Evolutionary conservation across 2,113 vertebrate genomes (phyloP), one percentile per base, ranked within the genome.

Genomic region (Maccullochella peelii): DNA sequence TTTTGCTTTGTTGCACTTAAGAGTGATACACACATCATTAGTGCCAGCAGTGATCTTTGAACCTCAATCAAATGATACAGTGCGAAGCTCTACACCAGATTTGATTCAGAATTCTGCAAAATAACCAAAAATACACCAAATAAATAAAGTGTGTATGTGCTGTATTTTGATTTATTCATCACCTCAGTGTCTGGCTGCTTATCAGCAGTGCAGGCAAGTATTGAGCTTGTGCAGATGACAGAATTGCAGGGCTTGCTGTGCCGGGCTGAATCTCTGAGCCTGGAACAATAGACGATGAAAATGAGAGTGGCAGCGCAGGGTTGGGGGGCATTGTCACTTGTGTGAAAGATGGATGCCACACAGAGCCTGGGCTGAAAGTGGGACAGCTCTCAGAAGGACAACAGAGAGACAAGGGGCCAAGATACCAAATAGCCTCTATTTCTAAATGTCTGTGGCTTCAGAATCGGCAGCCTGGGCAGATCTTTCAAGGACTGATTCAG

Each of bases 381-480:
- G 93, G 93, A 86, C 92, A 92, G 88, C 91, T 94, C 93, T 93
- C 91, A 57, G 82, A 91, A 93, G 93, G 92, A 88, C 73, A 55
- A 36, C 50, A 1, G 36, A 14, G 69, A 47, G 82, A 78, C 25
- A 15, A 62, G 67, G 40, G 80, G 73, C 40, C 55, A 6, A 36
- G 58, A 78, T 68, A 73, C 21, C 67, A 40, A 78, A 75, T 72
- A n/a, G 55, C 68, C 69, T 88, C 11, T 11, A 8, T 80, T 82
- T 69, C 65, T 77, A 44, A 33, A 58, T 58, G 59, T 65, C 33
- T 63, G 58, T 50, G 12, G 50, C 67, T 57, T 70, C 59, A 52
- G 68, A 63, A 58, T 71, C 63, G 9, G 27, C 72, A 38, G 54
- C 69, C 33, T 42, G 44, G 21, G 59, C 55, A 36, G 50, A 57